Evolutionary conservation across 2,888 invertebrate species (phyloP).

Genomic region (Diaperis boleti): DNA sequence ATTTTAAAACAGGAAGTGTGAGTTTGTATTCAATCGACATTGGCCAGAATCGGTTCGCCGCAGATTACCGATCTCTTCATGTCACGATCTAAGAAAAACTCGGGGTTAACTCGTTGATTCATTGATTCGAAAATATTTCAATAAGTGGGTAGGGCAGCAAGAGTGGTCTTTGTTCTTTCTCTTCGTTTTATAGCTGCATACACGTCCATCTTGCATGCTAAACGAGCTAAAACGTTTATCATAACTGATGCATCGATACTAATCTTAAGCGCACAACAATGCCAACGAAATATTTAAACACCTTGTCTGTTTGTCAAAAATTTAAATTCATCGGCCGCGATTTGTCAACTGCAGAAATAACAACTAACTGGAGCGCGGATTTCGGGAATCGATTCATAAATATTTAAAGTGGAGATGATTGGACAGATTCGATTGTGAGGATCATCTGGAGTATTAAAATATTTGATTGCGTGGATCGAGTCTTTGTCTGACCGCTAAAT

Average conservation of each 20-base stretch:
- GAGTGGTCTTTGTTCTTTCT: conserved; percentile 25
- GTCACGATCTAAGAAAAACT: conserved; percentile 20
- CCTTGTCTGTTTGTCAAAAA: conserved; percentile 28
- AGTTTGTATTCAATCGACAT: conserved; percentile 11
- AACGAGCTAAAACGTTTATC: conserved; percentile 31
- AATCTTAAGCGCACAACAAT: conserved; percentile 34
- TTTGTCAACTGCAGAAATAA: too few species aligned
- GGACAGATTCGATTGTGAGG: conserved; percentile 9
- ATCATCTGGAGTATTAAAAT: conserved; percentile 23
- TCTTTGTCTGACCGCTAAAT: conserved; percentile 26
- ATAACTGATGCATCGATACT: conserved; percentile 31
- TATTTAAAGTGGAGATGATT: conserved; percentile 9
- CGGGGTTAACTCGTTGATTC: conserved; percentile 30
- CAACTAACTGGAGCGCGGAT: too few species aligned
- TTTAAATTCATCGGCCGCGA: conserved; percentile 29
- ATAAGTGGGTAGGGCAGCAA: conserved; percentile 23
- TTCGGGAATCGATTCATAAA: background rate
- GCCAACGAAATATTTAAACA: conserved; percentile 30
- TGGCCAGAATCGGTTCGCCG: conserved; percentile 1
- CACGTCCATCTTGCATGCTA: conserved; percentile 28
- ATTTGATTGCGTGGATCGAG: conserved; percentile 16
- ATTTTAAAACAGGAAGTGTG: conserved; percentile 11
- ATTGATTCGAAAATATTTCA: conserved; percentile 26
- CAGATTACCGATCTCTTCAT: conserved; percentile 5
- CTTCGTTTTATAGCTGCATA: conserved; percentile 22